These are phyloP conservation scores for Chymomyza caudatula DNA, from an alignment of 2,888 invertebrate genomes.

Conservation along the genomic window DNA sequence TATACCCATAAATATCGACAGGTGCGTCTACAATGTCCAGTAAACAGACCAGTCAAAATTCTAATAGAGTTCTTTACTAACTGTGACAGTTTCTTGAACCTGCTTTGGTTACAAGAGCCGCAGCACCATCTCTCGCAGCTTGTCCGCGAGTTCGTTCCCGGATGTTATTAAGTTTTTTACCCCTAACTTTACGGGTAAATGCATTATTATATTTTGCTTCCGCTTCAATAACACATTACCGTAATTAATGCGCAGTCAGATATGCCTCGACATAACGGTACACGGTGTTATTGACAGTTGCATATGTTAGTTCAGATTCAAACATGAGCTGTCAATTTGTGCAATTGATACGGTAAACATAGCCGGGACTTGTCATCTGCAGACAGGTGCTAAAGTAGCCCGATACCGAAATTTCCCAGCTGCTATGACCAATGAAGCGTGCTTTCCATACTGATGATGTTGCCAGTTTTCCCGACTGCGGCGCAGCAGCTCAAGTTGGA, in stretches of 20 bases:
- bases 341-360: constrained; percentile 9
- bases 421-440: constrained; percentile 15
- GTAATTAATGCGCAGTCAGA: constrained; percentile 18
- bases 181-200: no score
- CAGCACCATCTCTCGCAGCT: no score
- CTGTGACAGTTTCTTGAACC: no score
- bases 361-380: constrained; percentile 2
- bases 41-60: no score
- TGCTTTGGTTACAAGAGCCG: no score
- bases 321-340: constrained; percentile 37
- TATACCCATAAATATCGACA: no score
- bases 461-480: neutral
- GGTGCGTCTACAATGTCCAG: no score
- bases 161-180: no score
- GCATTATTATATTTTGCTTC: no score
- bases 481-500: no score
- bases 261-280: constrained; percentile 2
- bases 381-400: neutral
- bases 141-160: no score
- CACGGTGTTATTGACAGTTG: neutral
- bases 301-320: constrained; percentile 5
- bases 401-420: neutral
- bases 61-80: no score
- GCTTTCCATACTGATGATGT: neutral
- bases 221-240: neutral